phyloP scores from a whole-genome alignment of 2,797 vertebrate genomes.

The Atherinosoma microstoma region DNA sequence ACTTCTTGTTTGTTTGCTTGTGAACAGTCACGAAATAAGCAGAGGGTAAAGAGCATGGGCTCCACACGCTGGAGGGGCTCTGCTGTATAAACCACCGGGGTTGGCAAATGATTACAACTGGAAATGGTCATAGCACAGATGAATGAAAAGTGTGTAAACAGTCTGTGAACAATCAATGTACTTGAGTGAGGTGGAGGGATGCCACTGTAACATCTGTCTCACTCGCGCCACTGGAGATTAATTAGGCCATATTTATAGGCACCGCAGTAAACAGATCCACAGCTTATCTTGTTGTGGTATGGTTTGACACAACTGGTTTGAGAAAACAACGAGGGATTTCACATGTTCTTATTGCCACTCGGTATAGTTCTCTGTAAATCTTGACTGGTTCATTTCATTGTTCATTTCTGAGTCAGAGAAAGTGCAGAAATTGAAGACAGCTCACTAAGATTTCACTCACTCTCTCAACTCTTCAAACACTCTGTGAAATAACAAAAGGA shows the following conservation, averaged over 20 bases:
- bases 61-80: slow-evolving; percentile 71
- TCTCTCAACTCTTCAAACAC: slow-evolving; percentile 77
- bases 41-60: slow-evolving; percentile 68
- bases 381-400: slow-evolving; percentile 63
- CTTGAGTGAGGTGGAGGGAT: slow-evolving; percentile 54
- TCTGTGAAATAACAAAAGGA: slow-evolving; percentile 79
- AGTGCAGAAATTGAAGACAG: slow-evolving; percentile 69
- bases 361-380: slow-evolving; percentile 44
- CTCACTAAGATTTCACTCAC: slow-evolving; percentile 56
- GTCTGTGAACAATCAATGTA: slow-evolving; percentile 72
- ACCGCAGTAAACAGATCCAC: slow-evolving; percentile 61
- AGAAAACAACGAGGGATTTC: slow-evolving; percentile 55
- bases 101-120: slow-evolving; percentile 69
- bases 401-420: slow-evolving; percentile 51
- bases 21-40: slow-evolving; percentile 70
- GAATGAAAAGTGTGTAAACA: slow-evolving; percentile 79
- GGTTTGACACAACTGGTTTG: slow-evolving; percentile 61
- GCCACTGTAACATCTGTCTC: slow-evolving; percentile 72
- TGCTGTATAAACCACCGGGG: slow-evolving; percentile 59
- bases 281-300: slow-evolving; percentile 61
- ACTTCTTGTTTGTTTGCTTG: slow-evolving; percentile 75
- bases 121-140: slow-evolving; percentile 77
- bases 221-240: slow-evolving; percentile 49
- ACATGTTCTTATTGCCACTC: slow-evolving; percentile 31
- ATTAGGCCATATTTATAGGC: slow-evolving; percentile 68